Conservation (phyloP, 2,113 vertebrate genomes). For the Heterocephalus glaber region DNA sequence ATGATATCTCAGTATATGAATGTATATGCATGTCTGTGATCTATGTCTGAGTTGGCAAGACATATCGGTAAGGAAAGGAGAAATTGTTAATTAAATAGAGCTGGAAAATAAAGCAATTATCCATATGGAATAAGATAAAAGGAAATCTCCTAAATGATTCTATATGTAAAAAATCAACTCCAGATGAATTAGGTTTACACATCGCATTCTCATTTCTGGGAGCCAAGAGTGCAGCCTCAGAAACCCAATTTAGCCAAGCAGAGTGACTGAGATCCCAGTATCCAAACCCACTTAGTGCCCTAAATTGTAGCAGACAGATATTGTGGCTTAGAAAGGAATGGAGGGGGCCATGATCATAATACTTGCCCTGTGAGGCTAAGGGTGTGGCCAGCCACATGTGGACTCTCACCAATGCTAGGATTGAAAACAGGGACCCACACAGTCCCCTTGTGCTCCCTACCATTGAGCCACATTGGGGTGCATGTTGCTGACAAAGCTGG, state of each 20-base stretch:
- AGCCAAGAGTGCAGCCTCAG: not conserved
- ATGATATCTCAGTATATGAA: not conserved
- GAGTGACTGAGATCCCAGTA: not conserved
- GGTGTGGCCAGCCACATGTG: not conserved
- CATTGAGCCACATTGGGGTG: not conserved
- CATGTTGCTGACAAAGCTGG: not conserved
- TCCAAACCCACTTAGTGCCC: not conserved
- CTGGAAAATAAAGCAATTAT: conserved; percentile 61
- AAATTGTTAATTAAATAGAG: conserved; percentile 25
- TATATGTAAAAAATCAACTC: conserved; percentile 31
- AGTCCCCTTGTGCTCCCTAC: not conserved
- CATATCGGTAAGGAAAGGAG: not conserved
- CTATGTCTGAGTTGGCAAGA: conserved; percentile 41
- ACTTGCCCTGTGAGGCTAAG: not conserved
- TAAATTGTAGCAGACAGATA: not conserved
- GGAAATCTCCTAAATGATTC: not conserved
- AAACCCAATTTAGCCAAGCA: not conserved
- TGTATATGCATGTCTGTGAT: not conserved
- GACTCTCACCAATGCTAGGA: not conserved
- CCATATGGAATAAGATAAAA: conserved; percentile 56
- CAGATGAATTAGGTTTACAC: conserved; percentile 34
- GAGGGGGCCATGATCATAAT: too few species aligned
- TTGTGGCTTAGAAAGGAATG: not conserved
- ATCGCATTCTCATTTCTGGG: not conserved
- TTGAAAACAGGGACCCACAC: not conserved